These are phyloP conservation scores for Dendronephthya gigantea DNA, from an alignment of 64 coral and sea anemone genomes.

Conservation along the genomic window DNA sequence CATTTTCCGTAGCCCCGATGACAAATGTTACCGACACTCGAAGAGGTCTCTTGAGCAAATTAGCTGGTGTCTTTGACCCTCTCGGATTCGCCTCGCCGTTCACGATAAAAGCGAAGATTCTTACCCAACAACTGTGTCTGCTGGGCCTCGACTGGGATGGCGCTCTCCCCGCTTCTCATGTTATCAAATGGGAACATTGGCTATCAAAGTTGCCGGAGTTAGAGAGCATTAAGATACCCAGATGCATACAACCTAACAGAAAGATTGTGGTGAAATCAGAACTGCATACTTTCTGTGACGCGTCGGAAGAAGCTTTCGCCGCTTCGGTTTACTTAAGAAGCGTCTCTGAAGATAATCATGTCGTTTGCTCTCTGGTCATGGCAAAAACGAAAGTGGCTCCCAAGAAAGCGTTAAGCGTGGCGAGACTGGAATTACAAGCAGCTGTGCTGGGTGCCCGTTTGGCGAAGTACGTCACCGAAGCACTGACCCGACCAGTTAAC, in stretches of 20 bases:
- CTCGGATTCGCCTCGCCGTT: neutral
- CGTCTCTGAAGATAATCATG: neutral
- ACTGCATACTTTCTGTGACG: conserved; percentile 5
- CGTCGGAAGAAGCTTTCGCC: neutral
- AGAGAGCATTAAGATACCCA: neutral
- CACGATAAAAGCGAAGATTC: neutral
- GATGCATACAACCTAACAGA: neutral
- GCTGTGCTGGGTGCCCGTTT: neutral
- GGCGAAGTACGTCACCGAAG: neutral
- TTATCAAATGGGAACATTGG: neutral
- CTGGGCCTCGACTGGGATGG: neutral
- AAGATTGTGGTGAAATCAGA: neutral
- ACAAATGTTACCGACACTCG: neutral
- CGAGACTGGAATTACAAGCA: neutral
- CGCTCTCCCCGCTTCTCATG: neutral
- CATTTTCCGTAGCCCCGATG: neutral
- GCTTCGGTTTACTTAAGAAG: neutral
- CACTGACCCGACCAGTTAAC: neutral
- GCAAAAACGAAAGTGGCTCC: neutral
- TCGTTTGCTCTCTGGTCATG: neutral
- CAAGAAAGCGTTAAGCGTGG: neutral
- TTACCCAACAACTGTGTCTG: neutral
- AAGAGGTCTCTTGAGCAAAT: conserved; percentile 9
- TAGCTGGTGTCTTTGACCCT: neutral
- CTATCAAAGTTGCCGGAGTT: neutral